These are phyloP conservation scores for Phymatocera aterrima DNA, from an alignment of 2,888 invertebrate genomes.

Conservation along the genomic window DNA sequence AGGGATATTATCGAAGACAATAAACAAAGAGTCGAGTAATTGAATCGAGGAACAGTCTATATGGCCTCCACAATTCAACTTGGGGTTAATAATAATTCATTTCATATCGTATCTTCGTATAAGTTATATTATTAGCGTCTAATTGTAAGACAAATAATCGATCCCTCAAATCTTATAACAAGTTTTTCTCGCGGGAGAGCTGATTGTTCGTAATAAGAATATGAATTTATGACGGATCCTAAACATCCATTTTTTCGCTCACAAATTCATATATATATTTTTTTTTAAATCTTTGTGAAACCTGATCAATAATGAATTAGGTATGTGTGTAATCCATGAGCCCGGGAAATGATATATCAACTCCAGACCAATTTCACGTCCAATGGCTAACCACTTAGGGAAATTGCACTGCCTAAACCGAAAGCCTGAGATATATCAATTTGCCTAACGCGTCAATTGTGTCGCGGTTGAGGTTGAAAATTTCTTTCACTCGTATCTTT, in stretches of 20 bases:
- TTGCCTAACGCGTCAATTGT: not conserved
- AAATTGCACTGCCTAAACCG: conserved; percentile 2
- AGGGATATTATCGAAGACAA: conserved; percentile 26
- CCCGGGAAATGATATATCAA: not conserved
- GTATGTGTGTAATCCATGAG: not conserved
- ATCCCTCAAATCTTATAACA: not conserved
- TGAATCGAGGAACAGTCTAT: conserved; percentile 22
- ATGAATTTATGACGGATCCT: not conserved
- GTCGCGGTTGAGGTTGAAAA: not conserved
- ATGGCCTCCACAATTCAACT: not conserved
- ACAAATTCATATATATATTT: not conserved
- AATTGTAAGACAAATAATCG: not conserved
- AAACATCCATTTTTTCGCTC: not conserved
- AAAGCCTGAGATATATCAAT: not conserved
- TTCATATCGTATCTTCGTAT: not conserved
- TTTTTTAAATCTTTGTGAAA: not conserved
- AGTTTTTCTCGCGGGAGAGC: not conserved
- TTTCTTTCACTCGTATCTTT: not conserved
- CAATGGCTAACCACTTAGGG: conserved; percentile 1
- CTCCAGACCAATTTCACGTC: not conserved
- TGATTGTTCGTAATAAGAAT: not conserved
- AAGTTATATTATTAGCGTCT: not conserved
- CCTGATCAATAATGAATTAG: not conserved
- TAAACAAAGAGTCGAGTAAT: conserved; percentile 40
- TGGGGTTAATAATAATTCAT: conserved; percentile 31